Base-by-base conservation (phyloP, 2,888 invertebrate species). In the Lasioglossum leucozonium region DNA sequence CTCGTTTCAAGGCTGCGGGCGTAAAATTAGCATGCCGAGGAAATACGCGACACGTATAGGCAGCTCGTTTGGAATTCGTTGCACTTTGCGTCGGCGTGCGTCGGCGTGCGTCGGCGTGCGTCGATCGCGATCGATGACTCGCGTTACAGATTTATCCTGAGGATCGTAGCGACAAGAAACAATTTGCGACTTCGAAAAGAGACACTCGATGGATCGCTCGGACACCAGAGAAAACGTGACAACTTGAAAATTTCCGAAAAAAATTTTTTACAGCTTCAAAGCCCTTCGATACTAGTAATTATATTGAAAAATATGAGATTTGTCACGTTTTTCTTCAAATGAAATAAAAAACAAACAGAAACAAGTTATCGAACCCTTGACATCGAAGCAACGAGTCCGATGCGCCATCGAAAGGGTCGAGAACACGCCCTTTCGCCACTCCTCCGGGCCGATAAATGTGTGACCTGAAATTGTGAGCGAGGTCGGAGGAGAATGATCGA, bases 401-500 rank as follows among this genome's bases (percentile, higher is more conserved):
- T 40, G 72, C 69, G 58, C 75, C 65, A 72, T 67, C 18, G 47
- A 40, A 47, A 30, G 16, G n/a, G 26, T 34, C 22, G 51, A n/a
- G n/a, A 72, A 51, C 40, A 37, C 51, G 44, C 74, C 65, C 78
- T 75, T 79, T 79, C 42, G 74, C 34, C 51, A 22, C 42, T 65
- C 76, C 75, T 76, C 30, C 30, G 16, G 42, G 18, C 58, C 72
- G 78, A 85, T 77, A 76, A 85, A 79, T 34, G 79, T 79, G 73
- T 75, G 76, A 82, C 79, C 79, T 77, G 79, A 72, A 83, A 85
- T 77, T 42, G 67, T 30, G 69, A n/a, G 77, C 74, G 79, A 87
- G 77, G 74, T 80, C 79, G 51, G 30, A 34, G 75, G 75, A 81
- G 87, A 81, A 80, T 81, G 85, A 87, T 85, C 81, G 74, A 86